A percentile compares a stretch with the other conserved stretches of the same genome.
phyloP scores from a whole-genome alignment of 2,113 vertebrate species.

The Tupaia tana region DNA sequence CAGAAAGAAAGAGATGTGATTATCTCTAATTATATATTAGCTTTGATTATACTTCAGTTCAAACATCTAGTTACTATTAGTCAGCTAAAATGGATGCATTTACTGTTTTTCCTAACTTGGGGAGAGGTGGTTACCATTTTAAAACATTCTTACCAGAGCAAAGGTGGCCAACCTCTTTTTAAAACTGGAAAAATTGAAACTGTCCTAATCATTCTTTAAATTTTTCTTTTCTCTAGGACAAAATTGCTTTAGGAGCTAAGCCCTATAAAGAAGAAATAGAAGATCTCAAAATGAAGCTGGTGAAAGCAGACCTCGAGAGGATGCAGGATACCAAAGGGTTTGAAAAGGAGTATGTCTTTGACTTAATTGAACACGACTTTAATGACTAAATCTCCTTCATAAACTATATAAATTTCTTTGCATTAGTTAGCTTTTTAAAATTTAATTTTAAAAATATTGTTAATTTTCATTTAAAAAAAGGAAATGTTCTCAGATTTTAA shows the following conservation, averaged over 20 bases:
- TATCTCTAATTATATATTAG: background rate
- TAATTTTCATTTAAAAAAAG: background rate
- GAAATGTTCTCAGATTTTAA: conserved; percentile 1
- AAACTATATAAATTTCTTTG: background rate
- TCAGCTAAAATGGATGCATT: background rate
- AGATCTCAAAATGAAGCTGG: conserved; percentile 87
- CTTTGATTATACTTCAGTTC: conserved; percentile 4
- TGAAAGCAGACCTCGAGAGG: conserved; percentile 89
- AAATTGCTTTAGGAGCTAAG: conserved; percentile 84
- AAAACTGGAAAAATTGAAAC: background rate
- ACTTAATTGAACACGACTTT: conserved; percentile 1
- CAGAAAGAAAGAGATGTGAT: too few relatives aligned
- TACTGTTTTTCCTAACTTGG: background rate
- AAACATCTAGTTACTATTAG: background rate
- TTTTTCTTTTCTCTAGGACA: conserved; percentile 76
- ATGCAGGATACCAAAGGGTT: conserved; percentile 86
- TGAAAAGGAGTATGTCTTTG: conserved; percentile 89
- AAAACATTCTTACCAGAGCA: background rate
- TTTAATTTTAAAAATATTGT: conserved; percentile 9
- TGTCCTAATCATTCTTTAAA: background rate
- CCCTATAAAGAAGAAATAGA: conserved; percentile 89
- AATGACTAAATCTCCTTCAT: background rate
- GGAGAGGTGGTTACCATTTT: background rate
- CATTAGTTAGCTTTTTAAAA: conserved; percentile 27
- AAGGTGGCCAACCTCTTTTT: background rate